Conservation (phyloP, 1,140 invertebrate species). For the Cydia strobilella region DNA sequence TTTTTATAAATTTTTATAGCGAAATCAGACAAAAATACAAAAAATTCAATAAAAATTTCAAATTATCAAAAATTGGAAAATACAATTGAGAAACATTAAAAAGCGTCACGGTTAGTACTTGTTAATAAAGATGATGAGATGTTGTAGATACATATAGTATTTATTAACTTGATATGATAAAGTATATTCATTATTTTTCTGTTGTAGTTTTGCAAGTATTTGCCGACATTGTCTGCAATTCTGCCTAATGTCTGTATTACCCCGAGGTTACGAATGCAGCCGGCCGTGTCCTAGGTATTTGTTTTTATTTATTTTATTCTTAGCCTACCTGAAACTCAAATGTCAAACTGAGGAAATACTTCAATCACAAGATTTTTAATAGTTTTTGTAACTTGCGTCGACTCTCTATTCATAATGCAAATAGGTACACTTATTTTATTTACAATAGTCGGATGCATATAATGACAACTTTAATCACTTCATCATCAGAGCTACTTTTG, state of each 20-base stretch:
- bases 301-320: slow-evolving; percentile 6
- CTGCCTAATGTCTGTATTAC: slow-evolving; percentile 58
- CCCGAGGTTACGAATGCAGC: slow-evolving; percentile 57
- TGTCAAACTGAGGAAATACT: background rate
- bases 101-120: background rate
- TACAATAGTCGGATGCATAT: too few species aligned
- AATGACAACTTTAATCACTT: too few species aligned
- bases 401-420: too few species aligned
- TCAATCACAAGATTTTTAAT: background rate
- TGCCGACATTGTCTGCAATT: background rate
- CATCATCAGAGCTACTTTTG: too few species aligned
- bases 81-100: background rate
- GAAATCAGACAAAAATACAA: slow-evolving; percentile 24
- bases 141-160: background rate
- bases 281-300: slow-evolving; percentile 50
- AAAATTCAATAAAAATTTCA: slow-evolving; percentile 34
- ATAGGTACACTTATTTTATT: too few species aligned
- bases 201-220: background rate
- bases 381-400: too few species aligned
- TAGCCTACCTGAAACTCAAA: background rate
- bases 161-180: slow-evolving; percentile 17
- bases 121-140: background rate
- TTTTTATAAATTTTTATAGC: background rate
- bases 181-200: slow-evolving; percentile 37
- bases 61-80: slow-evolving; percentile 42